Conservation (phyloP, 2,113 vertebrate species). For the Morone chrysops region DNA sequence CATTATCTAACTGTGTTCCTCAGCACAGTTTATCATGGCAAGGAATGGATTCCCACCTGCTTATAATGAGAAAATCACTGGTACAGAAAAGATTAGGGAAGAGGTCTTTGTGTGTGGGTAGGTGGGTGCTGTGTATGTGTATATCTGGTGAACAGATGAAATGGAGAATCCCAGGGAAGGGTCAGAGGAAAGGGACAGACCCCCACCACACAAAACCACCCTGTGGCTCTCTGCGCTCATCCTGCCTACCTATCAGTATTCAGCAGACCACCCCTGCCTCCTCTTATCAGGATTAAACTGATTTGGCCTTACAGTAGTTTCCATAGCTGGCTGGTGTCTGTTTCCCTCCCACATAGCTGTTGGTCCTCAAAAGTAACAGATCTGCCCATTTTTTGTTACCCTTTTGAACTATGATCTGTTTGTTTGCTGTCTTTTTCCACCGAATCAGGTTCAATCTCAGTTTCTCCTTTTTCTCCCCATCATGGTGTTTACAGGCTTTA, state of each 20-base stretch:
- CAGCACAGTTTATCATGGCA: conserved; percentile 48
- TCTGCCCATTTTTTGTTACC: conserved; percentile 22
- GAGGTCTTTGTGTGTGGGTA: conserved; percentile 17
- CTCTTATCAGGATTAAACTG: conserved; percentile 70
- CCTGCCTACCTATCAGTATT: conserved; percentile 72
- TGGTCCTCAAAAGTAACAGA: conserved; percentile 37
- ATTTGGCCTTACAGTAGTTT: conserved; percentile 61
- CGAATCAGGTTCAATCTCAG: conserved; percentile 21
- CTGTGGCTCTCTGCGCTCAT: conserved; percentile 47
- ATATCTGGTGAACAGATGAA: conserved; percentile 43
- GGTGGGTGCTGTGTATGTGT: conserved; percentile 9
- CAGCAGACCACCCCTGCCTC: conserved; percentile 58
- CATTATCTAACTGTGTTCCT: conserved; percentile 57
- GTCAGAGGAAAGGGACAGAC: conserved; percentile 54
- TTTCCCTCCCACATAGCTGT: conserved; percentile 6
- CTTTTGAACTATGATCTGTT: background rate
- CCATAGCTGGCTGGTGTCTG: conserved; percentile 36
- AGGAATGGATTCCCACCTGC: conserved; percentile 46
- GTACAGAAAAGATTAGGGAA: conserved; percentile 49
- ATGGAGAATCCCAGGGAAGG: conserved; percentile 50
- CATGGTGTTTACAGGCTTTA: conserved; percentile 30
- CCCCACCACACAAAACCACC: conserved; percentile 3
- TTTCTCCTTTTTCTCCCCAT: conserved; percentile 31
- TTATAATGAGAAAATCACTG: conserved; percentile 67
- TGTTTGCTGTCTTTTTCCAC: conserved; percentile 33